A percentile compares a stretch with the other conserved stretches of the same genome.
Evolutionary conservation across 2,797 vertebrate species (phyloP).

Genomic region (Todus mexicanus): DNA sequence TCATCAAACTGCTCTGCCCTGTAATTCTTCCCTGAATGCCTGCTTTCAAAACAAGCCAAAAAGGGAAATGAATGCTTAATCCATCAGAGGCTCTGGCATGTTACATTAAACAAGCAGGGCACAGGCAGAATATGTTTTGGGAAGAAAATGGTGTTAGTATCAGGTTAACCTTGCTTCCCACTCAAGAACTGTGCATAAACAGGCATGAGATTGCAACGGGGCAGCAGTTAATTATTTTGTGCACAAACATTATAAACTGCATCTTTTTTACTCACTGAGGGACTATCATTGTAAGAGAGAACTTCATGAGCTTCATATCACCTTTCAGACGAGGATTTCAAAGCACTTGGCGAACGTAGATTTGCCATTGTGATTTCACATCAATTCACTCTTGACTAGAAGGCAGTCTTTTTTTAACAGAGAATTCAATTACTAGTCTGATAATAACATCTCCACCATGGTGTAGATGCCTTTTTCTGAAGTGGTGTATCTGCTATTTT

Average conservation of each 20-base stretch:
- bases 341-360: not conserved
- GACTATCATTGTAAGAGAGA: not conserved
- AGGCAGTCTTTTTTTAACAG: not conserved
- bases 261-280: not conserved
- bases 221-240: not conserved
- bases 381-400: not conserved
- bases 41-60: slow-evolving; percentile 62
- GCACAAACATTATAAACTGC: not conserved
- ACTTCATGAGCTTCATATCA: not conserved
- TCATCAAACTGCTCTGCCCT: slow-evolving; percentile 9
- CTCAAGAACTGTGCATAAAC: not conserved
- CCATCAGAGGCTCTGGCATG: not conserved
- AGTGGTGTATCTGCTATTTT: not conserved
- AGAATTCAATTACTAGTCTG: not conserved
- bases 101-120: not conserved
- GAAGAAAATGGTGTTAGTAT: not conserved
- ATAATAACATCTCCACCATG: not conserved
- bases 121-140: not conserved
- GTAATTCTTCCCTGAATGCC: slow-evolving; percentile 42
- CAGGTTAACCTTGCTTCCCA: slow-evolving; percentile 6
- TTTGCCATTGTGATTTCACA: not conserved
- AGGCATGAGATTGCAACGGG: not conserved
- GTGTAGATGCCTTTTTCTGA: not conserved
- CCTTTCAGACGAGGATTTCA: not conserved
- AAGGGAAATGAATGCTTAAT: not conserved